Evolutionary conservation across 2,797 vertebrate genomes (phyloP), one percentile per base, ranked within the genome.

Genomic region (Enteromius trimaculatus): DNA sequence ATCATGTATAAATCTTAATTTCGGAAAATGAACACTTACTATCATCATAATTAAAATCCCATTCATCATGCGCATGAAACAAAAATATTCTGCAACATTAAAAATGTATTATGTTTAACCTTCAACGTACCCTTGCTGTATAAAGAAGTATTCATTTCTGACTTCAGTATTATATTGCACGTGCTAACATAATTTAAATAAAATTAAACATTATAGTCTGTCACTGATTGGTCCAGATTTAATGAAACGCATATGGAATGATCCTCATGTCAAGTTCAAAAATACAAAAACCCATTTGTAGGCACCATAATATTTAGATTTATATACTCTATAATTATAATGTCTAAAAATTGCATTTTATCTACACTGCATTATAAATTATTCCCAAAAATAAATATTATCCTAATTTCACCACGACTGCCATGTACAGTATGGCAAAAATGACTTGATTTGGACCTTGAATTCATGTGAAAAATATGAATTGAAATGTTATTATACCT

Each of bases 401-500:
- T 34, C 19, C 19, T 6, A n/a, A 34, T 37, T 75, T 21, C 6
- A 17, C 29, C 70, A 72, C 16, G 17, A 1, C 26, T 31, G 6
- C 39, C 2, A 72, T 26, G n/a, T n/a, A n/a, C n/a, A n/a, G 26
- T 10, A 26, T 29, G 14, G 2, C 26, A 19, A 26, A 17, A 47
- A 26, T 1, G 1, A 26, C 13, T 26, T 9, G 5, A 47, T 29
- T 29, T 29, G 3, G 23, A 17, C 8, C 4, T 1, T 31, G 9
- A 11, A 37, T 37, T n/a, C 10, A 74, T 21, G 17, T 21, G 19
- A 5, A 17, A 74, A 10, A 84, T 16, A 26, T 55, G 19, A 79
- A n/a, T 31, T 1, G 44, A 17, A n/a, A 11, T 26, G 49, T 77
- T 37, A 49, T 10, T 88, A 13, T 89, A 99, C 98, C 98, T 97